phyloP scores from a whole-genome alignment of 2,797 vertebrate species.

The Siniperca obscura region DNA sequence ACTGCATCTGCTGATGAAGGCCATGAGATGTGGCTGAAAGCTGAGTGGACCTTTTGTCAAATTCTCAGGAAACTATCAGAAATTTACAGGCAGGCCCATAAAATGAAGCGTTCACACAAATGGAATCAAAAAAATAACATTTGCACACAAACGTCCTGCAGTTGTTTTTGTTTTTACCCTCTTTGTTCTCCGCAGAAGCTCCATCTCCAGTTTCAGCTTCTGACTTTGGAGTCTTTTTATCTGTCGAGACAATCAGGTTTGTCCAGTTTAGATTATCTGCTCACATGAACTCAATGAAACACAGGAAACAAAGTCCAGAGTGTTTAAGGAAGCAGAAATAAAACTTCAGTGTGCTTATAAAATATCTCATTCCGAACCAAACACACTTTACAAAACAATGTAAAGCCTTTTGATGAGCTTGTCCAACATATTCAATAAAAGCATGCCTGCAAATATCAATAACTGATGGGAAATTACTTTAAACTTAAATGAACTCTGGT shows the following conservation, averaged over 20 bases:
- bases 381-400: not conserved
- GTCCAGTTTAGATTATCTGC: not conserved
- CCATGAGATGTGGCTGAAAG: not conserved
- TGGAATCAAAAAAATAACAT: not conserved
- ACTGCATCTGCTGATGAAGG: not conserved
- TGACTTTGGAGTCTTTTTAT: not conserved
- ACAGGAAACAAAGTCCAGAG: not conserved
- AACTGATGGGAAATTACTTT: no score
- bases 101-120: not conserved
- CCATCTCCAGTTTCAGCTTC: not conserved
- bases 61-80: no score
- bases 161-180: constrained; percentile 23
- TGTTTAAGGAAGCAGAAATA: not conserved
- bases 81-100: not conserved
- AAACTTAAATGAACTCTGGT: no score
- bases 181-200: constrained; percentile 14
- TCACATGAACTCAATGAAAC: not conserved
- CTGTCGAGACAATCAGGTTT: constrained; percentile 4
- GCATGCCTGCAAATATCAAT: no score
- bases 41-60: no score
- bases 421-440: no score
- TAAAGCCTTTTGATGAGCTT: not conserved
- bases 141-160: not conserved
- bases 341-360: not conserved
- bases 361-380: not conserved